Evolutionary conservation across 2,888 invertebrate genomes (phyloP).

Genomic region (Zele albiditarsus): DNA sequence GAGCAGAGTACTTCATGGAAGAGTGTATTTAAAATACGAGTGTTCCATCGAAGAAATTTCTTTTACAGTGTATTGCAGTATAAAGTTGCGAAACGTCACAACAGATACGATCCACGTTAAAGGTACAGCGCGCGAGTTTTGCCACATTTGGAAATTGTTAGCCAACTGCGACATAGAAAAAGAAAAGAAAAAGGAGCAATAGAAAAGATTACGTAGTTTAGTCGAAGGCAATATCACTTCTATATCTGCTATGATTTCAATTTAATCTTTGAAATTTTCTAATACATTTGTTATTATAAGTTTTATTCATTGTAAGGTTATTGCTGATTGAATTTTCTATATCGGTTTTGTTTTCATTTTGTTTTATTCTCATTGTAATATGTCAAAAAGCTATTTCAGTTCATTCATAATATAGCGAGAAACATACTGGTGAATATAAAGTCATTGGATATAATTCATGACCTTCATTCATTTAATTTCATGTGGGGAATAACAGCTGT

Average conservation of each 20-base stretch:
- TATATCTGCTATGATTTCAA: not conserved
- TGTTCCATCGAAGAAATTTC: conserved; percentile 41
- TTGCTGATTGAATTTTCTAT: not conserved
- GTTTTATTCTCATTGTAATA: not conserved
- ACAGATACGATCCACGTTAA: conserved; percentile 54
- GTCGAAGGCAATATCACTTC: not conserved
- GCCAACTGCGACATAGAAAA: not conserved
- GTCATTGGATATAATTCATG: conserved; percentile 28
- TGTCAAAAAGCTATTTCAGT: not conserved
- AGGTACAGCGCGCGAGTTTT: conserved; percentile 23
- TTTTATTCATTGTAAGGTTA: conserved; percentile 13
- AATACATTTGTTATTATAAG: not conserved
- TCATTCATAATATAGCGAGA: not conserved
- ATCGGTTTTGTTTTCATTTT: not conserved
- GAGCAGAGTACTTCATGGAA: conserved; percentile 48
- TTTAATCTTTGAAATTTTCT: not conserved
- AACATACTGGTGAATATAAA: not conserved
- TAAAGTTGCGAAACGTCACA: conserved; percentile 65
- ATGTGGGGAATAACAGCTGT: conserved; percentile 41
- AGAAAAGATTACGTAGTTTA: not conserved
- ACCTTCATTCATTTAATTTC: conserved; percentile 6
- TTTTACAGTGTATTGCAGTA: conserved; percentile 29
- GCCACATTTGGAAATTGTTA: conserved; percentile 22
- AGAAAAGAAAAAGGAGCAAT: not conserved
- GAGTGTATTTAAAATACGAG: conserved; percentile 45